A percentile compares a stretch with the other conserved stretches of the same genome.
phyloP scores from a whole-genome alignment of 2,113 vertebrate genomes.

The Copsychus sechellarum region DNA sequence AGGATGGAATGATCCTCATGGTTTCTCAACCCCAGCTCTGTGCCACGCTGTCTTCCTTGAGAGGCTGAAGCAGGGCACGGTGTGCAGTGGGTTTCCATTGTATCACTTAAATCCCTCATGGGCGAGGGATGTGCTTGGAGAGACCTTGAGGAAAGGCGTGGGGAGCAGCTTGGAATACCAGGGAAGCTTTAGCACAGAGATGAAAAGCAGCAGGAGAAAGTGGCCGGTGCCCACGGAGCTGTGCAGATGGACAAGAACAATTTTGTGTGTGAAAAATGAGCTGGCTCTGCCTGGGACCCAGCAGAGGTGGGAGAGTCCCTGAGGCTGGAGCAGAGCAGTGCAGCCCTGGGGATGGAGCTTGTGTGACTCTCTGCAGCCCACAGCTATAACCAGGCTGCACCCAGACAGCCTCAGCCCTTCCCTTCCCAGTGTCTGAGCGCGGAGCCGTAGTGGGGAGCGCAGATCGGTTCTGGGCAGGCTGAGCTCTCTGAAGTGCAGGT shows the following conservation, averaged over 20 bases:
- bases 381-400: background rate
- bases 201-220: background rate
- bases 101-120: accelerated
- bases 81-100: accelerated
- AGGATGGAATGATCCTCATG: background rate
- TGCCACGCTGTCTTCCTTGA: accelerated
- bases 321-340: background rate
- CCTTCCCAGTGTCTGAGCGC: accelerated
- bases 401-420: background rate
- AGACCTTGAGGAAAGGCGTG: background rate
- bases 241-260: background rate
- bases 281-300: background rate
- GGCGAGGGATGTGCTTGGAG: background rate
- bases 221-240: background rate
- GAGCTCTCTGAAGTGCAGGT: accelerated
- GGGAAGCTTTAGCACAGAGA: background rate
- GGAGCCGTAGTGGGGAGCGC: background rate
- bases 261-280: background rate
- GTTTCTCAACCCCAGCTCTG: background rate
- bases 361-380: background rate
- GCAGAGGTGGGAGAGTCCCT: background rate
- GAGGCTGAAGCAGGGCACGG: background rate
- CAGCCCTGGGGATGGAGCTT: background rate
- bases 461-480: accelerated
- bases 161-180: background rate